Percentiles rank a stretch among this genome's conserved stretches.
Evolutionary conservation across 2,888 invertebrate genomes (phyloP).

Genomic region (Amphipoea lucens): DNA sequence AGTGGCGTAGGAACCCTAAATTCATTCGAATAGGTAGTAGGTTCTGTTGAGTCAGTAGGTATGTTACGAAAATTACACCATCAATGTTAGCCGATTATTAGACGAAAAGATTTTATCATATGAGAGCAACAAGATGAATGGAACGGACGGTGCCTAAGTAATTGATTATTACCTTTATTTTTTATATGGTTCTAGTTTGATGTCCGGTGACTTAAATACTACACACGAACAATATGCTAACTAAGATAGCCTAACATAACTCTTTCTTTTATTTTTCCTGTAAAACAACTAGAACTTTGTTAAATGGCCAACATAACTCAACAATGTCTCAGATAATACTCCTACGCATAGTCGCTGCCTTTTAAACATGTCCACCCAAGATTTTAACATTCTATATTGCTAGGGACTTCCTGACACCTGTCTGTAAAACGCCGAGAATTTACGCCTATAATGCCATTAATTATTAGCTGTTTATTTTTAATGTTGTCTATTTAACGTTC

Average conservation of each 20-base stretch:
- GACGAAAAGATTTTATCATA: background rate
- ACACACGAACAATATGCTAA: slow-evolving; percentile 22
- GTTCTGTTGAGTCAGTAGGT: too few relatives aligned
- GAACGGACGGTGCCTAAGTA: background rate
- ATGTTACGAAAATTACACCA: too few relatives aligned
- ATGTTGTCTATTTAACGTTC: slow-evolving; percentile 68
- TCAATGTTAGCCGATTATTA: background rate
- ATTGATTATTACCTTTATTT: too few relatives aligned
- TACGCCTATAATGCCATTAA: slow-evolving; percentile 68
- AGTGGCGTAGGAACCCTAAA: too few relatives aligned
- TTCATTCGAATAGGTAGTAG: too few relatives aligned
- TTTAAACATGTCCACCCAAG: slow-evolving; percentile 61
- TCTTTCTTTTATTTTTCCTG: slow-evolving; percentile 41
- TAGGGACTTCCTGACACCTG: slow-evolving; percentile 73
- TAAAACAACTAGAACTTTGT: slow-evolving; percentile 31
- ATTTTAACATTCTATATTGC: slow-evolving; percentile 58
- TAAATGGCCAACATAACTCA: slow-evolving; percentile 43
- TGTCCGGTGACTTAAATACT: background rate
- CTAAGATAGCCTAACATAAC: slow-evolving; percentile 4
- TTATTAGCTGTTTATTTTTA: slow-evolving; percentile 71
- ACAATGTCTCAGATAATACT: slow-evolving; percentile 47
- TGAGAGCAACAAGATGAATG: background rate
- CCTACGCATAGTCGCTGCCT: slow-evolving; percentile 46
- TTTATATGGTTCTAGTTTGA: too few relatives aligned
- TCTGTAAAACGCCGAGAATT: slow-evolving; percentile 68